phyloP scores from a whole-genome alignment of 2,888 invertebrate species.

The Himalopsyche kuldschensis region DNA sequence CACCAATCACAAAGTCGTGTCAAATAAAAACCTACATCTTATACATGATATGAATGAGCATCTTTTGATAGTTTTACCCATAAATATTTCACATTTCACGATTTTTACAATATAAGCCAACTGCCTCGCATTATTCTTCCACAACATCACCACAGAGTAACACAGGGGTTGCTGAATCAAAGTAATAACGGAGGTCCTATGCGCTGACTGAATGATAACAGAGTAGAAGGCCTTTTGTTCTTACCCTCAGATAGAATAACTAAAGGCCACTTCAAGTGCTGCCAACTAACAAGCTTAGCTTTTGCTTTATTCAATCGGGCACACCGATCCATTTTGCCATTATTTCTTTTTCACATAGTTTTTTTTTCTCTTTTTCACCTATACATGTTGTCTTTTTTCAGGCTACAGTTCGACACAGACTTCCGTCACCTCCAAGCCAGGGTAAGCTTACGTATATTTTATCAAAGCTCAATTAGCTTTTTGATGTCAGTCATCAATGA shows the following conservation, averaged over 20 bases:
- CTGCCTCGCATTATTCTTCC: background rate
- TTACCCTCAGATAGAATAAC: background rate
- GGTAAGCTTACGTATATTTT: constrained; percentile 45
- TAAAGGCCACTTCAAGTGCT: constrained; percentile 43
- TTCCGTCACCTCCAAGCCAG: constrained; percentile 55
- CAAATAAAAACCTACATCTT: too few relatives aligned
- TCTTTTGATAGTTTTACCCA: too few relatives aligned
- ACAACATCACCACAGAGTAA: constrained; percentile 5
- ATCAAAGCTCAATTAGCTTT: too few relatives aligned
- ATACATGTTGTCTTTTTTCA: constrained; percentile 46
- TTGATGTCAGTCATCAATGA: too few relatives aligned
- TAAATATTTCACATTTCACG: too few relatives aligned
- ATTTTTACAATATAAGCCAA: background rate
- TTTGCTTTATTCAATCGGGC: constrained; percentile 23
- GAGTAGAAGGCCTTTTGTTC: constrained; percentile 41
- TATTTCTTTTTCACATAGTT: background rate
- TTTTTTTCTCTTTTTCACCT: background rate
- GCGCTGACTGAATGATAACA: constrained; percentile 63
- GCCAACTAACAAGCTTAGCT: constrained; percentile 41
- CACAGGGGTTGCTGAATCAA: constrained; percentile 54
- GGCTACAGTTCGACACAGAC: constrained; percentile 53
- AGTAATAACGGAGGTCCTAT: constrained; percentile 61
- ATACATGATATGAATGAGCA: too few relatives aligned
- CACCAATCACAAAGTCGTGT: too few relatives aligned
- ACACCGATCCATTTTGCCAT: background rate